These are phyloP conservation scores for Hypothenemus hampei DNA, from an alignment of 1,140 invertebrate genomes.

Conservation along the genomic window DNA sequence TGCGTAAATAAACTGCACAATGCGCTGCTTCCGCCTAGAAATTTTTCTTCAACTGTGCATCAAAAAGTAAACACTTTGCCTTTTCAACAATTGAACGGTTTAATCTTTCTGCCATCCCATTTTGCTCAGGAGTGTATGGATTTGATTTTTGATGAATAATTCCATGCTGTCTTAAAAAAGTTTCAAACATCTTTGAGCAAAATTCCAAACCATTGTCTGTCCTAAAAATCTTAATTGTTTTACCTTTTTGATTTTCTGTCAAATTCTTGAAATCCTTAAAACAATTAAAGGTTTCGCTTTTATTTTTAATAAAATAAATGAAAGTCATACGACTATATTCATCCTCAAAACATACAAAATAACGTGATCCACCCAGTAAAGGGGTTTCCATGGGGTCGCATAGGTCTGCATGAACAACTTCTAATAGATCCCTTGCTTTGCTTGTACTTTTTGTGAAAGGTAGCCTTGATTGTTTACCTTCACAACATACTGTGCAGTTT, in stretches of 20 bases:
- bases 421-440: slow-evolving; percentile 28
- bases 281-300: slow-evolving; percentile 34
- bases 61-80: slow-evolving; percentile 42
- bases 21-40: slow-evolving; percentile 47
- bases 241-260: slow-evolving; percentile 34
- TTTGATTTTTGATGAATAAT: slow-evolving; percentile 34
- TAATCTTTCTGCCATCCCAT: slow-evolving; percentile 45
- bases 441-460: slow-evolving; percentile 31
- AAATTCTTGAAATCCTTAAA: slow-evolving; percentile 36
- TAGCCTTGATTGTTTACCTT: slow-evolving; percentile 39
- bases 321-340: slow-evolving; percentile 40
- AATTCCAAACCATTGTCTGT: slow-evolving; percentile 36
- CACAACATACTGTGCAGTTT: slow-evolving; percentile 36
- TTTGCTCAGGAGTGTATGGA: slow-evolving; percentile 44
- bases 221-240: slow-evolving; percentile 38
- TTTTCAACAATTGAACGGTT: slow-evolving; percentile 45
- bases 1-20: slow-evolving; percentile 47
- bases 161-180: slow-evolving; percentile 32
- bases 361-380: slow-evolving; percentile 39
- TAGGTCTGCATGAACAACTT: slow-evolving; percentile 40
- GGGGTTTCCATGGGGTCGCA: slow-evolving; percentile 37
- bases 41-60: slow-evolving; percentile 35
- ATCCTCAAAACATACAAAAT: slow-evolving; percentile 44
- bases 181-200: slow-evolving; percentile 29
- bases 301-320: slow-evolving; percentile 43